These are phyloP conservation scores for Oreochromis spilurus DNA, from an alignment of 2,113 vertebrate species.

Conservation along the genomic window DNA sequence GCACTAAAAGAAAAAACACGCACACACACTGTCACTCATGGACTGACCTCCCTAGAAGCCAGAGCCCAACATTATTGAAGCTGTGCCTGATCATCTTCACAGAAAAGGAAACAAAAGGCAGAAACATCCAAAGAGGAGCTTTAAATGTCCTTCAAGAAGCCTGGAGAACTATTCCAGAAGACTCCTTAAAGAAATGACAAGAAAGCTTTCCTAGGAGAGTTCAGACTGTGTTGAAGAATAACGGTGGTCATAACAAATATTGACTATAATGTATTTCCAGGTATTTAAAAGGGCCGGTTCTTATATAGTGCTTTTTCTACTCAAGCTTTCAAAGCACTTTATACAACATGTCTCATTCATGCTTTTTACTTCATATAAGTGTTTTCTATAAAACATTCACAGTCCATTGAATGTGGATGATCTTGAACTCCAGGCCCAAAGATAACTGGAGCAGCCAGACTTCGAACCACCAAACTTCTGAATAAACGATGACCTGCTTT, in stretches of 20 bases:
- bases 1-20: background rate
- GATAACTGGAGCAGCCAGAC: background rate
- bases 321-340: background rate
- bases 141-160: background rate
- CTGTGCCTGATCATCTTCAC: background rate
- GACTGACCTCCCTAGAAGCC: background rate
- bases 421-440: background rate
- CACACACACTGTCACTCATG: background rate
- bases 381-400: background rate
- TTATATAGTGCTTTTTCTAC: background rate
- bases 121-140: background rate
- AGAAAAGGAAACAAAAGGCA: background rate
- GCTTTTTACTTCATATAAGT: background rate
- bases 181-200: background rate
- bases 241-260: background rate
- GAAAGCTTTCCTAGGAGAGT: background rate
- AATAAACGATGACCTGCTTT: background rate
- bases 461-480: background rate
- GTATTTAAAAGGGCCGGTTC: background rate
- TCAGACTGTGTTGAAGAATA: background rate
- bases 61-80: background rate
- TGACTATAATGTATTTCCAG: background rate
- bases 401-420: background rate
- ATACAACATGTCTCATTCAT: background rate
- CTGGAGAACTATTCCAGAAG: background rate